phyloP scores from a whole-genome alignment of 2,113 vertebrate species.

The Crotophaga sulcirostris region DNA sequence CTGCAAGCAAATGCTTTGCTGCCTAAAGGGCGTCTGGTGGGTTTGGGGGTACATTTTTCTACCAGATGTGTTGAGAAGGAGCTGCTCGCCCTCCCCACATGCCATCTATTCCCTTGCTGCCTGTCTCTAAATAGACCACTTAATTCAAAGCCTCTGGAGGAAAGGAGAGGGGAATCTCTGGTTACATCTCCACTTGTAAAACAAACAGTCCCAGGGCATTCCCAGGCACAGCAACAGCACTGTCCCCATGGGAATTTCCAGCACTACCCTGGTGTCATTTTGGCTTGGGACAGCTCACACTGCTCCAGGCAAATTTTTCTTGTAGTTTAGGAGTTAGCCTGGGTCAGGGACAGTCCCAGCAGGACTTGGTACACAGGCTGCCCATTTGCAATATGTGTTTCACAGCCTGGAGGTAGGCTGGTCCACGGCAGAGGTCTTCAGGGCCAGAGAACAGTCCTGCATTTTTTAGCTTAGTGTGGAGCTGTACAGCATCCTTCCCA shows the following conservation, averaged over 20 bases:
- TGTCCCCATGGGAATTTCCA: not conserved
- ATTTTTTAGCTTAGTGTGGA: not conserved
- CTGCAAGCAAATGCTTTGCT: not conserved
- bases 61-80: not conserved
- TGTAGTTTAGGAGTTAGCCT: not conserved
- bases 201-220: conserved; percentile 20
- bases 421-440: not conserved
- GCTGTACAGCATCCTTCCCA: not conserved
- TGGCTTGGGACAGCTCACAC: not conserved
- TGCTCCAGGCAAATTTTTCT: not conserved
- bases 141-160: not conserved
- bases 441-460: not conserved
- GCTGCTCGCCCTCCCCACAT: not conserved
- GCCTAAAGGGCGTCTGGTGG: not conserved
- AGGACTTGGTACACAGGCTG: not conserved
- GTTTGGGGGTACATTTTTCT: not conserved
- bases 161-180: not conserved
- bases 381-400: not conserved
- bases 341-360: not conserved
- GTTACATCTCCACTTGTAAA: not conserved
- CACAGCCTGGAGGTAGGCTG: not conserved
- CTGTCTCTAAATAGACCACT: not conserved
- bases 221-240: not conserved
- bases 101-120: not conserved
- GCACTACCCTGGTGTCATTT: not conserved